Evolutionary conservation across 1,140 invertebrate genomes (phyloP).

Genomic region (Stegodyphus dumicola): DNA sequence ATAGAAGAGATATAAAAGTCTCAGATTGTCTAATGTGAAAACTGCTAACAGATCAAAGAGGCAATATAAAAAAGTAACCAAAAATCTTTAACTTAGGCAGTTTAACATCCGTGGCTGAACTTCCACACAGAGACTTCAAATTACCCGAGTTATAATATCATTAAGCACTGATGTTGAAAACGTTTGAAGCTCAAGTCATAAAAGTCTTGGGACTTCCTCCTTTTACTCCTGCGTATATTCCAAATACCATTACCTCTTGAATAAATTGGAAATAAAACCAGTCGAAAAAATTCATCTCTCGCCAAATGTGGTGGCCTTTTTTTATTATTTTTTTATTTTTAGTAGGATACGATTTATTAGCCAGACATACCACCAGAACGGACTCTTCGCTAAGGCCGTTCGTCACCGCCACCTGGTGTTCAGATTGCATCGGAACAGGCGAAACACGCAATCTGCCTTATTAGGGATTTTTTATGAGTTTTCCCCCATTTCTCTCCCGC

Average conservation of each 20-base stretch:
- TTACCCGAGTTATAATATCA: no score
- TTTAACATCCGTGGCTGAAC: no score
- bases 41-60: no score
- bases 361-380: background rate
- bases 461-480: constrained; percentile 29
- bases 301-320: background rate
- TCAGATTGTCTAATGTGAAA: no score
- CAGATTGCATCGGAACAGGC: background rate
- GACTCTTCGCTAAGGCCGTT: background rate
- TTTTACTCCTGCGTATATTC: background rate
- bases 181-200: background rate
- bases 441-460: constrained; percentile 2
- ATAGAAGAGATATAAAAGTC: no score
- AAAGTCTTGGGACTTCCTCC: constrained; percentile 13
- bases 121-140: no score
- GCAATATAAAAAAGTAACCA: no score
- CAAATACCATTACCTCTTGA: background rate
- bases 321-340: background rate
- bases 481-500: background rate
- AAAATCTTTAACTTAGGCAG: no score
- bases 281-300: constrained; percentile 13
- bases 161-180: no score
- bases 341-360: constrained; percentile 7
- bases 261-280: constrained; percentile 43
- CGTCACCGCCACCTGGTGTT: constrained; percentile 30